Evolutionary conservation across 2,797 vertebrate species (phyloP), one percentile per base, ranked within the genome.

Genomic region (Meriones psammophilus): DNA sequence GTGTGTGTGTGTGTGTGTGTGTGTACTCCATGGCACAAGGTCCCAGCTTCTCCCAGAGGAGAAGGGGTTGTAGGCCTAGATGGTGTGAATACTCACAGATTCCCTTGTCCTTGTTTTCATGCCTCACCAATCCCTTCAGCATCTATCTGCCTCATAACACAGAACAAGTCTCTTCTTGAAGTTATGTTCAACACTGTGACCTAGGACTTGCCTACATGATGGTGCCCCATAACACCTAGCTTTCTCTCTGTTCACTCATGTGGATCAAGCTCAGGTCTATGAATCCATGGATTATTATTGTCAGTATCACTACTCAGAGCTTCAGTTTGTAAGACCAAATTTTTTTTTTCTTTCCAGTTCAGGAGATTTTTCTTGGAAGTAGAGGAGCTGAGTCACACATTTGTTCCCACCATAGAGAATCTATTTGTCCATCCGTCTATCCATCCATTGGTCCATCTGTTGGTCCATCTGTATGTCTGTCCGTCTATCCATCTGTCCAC

Each of bases 351-450:
- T 39, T 4, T 46, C 39, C 14, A 91, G 56, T 17, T 89, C 24
- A 92, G 62, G 20, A 87, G n/a, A 92, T 20, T 88, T 26, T 96
- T 93, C 50, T 54, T 90, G 7, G 50, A 94, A 12, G 8, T 96
- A 3, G 33, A 13, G n/a, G 14, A 68, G 54, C 80, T 1, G 88
- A 95, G 28, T 76, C 58, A 42, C 92, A 96, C 89, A 46, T 64
- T 78, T 93, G 56, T 92, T 93, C 9, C n/a, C 56, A 68, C 78
- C 79, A 92, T 46, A 28, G 50, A 84, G 20, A 95, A 14, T 54
- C 39, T 36, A 4, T 68, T 26, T 36, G 33, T 30, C 46, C 74
- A 33, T 17, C 46, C 15, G 30, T 30, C 46, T 1, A 22, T 2
- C 30, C 12, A 76, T 12, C 4, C 17, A 79, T 15, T 15, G 28